Evolutionary conservation across 2,888 invertebrate genomes (phyloP).

Genomic region (Cacoxenus indagator): DNA sequence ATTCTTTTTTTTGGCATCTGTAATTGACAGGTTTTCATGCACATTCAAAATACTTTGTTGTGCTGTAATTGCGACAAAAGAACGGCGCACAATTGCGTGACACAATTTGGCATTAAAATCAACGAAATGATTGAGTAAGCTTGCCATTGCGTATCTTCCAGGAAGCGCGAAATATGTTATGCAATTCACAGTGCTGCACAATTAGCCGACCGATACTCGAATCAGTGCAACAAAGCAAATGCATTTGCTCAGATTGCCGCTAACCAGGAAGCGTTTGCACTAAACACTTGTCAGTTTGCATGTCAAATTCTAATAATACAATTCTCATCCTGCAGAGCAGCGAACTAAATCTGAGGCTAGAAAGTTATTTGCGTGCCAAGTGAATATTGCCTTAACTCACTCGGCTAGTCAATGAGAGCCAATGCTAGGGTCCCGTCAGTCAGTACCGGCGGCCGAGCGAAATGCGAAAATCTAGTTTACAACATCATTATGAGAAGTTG

Average conservation of each 20-base stretch:
- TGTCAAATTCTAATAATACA: slow-evolving; percentile 68
- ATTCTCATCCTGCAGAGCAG: slow-evolving; percentile 38
- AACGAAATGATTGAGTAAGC: not conserved
- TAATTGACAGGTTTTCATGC: not conserved
- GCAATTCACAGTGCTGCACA: slow-evolving; percentile 37
- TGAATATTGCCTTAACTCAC: not conserved
- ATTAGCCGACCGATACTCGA: slow-evolving; percentile 54
- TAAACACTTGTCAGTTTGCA: slow-evolving; percentile 68
- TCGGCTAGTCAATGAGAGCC: not conserved
- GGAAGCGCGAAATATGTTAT: slow-evolving; percentile 49
- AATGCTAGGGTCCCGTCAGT: not conserved
- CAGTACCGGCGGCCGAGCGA: not conserved
- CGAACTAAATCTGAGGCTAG: not conserved
- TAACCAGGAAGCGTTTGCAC: slow-evolving; percentile 55
- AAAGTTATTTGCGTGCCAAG: not conserved
- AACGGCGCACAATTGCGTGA: not conserved
- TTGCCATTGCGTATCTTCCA: slow-evolving; percentile 26
- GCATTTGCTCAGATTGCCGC: slow-evolving; percentile 26
- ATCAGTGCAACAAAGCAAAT: slow-evolving; percentile 23
- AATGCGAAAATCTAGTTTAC: slow-evolving; percentile 36
- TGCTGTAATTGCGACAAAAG: slow-evolving; percentile 12
- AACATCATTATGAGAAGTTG: slow-evolving; percentile 64
- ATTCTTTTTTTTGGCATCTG: not conserved
- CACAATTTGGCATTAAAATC: not conserved
- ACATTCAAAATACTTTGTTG: not conserved